Evolutionary conservation across 2,888 invertebrate genomes (phyloP).

Genomic region (Baronia brevicornis): DNA sequence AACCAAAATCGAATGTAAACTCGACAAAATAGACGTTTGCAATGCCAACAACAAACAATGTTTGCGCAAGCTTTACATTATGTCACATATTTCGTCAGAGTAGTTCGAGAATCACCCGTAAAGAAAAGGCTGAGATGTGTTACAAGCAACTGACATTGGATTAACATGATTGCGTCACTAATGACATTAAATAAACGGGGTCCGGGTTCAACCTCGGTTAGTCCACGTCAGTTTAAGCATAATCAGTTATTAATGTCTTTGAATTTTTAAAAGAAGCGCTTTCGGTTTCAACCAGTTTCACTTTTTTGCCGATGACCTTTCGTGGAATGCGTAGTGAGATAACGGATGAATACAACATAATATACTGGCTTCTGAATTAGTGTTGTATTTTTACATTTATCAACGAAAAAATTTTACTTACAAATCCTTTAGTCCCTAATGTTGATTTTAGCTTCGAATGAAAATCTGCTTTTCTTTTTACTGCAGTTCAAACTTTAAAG

Average conservation of each 20-base stretch:
- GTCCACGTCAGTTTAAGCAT: constrained; percentile 26
- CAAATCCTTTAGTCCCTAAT: too few species aligned
- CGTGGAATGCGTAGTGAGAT: constrained; percentile 53
- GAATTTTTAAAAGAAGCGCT: constrained; percentile 51
- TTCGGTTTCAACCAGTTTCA: constrained; percentile 62
- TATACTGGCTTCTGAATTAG: constrained; percentile 17
- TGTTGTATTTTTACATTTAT: too few species aligned
- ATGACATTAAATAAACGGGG: constrained; percentile 29
- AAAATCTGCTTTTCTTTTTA: too few species aligned
- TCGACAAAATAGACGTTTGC: constrained; percentile 19
- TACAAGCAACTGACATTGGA: constrained; percentile 48
- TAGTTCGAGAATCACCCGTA: constrained; percentile 22
- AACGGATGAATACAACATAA: constrained; percentile 54
- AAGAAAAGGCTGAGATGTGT: constrained; percentile 23
- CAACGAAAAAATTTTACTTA: too few species aligned
- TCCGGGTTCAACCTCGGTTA: constrained; percentile 32
- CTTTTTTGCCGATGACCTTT: constrained; percentile 67
- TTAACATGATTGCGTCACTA: constrained; percentile 47
- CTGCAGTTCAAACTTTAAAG: too few species aligned
- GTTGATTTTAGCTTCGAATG: too few species aligned
- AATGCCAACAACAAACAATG: constrained; percentile 27
- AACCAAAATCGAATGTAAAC: constrained; percentile 12
- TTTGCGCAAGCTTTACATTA: constrained; percentile 39
- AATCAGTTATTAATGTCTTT: constrained; percentile 48
- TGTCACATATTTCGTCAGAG: constrained; percentile 37